Evolutionary conservation across 2,113 vertebrate species (phyloP).

Genomic region (Hippopotamus amphibius): DNA sequence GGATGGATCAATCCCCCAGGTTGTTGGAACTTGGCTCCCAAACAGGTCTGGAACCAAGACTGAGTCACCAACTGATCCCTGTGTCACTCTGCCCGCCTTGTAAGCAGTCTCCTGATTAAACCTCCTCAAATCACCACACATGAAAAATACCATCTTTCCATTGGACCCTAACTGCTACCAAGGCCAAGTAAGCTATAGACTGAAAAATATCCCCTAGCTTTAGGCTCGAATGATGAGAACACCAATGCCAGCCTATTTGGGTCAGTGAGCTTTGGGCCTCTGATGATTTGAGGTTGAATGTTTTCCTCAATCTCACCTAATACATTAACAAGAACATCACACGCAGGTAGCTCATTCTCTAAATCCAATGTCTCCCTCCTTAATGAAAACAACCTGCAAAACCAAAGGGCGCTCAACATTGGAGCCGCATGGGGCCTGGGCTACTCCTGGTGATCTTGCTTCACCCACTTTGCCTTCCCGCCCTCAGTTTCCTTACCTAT

Average conservation of each 20-base stretch:
- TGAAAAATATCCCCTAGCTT: neutral
- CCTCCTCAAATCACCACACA: neutral
- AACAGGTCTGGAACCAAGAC: neutral
- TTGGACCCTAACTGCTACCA: neutral
- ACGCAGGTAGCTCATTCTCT: accelerated
- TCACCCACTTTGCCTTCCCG: neutral
- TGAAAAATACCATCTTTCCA: neutral
- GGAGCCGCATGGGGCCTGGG: accelerated
- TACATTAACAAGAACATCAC: accelerated
- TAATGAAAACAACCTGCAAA: neutral
- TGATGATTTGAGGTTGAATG: neutral
- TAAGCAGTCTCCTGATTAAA: neutral
- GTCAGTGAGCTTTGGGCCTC: neutral
- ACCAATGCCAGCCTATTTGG: too few species aligned
- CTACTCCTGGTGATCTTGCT: accelerated
- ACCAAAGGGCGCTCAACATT: accelerated
- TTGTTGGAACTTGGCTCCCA: constrained; percentile 22
- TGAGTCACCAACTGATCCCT: constrained; percentile 50
- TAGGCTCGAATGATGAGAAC: accelerated
- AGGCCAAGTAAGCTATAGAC: neutral
- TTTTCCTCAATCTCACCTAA: neutral
- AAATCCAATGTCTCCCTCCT: neutral
- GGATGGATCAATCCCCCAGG: neutral
- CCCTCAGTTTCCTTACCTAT: neutral
- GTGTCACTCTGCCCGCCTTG: neutral